Base-by-base conservation (phyloP, 2,797 vertebrate species). In the Myripristis murdjan region DNA sequence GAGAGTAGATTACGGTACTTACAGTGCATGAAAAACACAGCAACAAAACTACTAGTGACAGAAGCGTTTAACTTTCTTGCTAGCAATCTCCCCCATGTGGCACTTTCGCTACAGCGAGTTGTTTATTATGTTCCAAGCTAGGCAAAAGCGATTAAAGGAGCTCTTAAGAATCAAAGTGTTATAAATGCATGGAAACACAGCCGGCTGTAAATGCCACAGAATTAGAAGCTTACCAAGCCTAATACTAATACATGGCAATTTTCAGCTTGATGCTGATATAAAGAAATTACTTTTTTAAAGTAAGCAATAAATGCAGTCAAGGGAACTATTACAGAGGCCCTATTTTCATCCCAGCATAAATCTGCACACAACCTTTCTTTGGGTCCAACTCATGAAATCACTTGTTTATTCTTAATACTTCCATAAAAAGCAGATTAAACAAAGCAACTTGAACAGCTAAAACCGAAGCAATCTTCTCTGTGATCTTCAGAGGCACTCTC, bases 171-270 rank as follows among this genome's bases (percentile, higher is more conserved):
- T 97, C 96, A 96, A 97, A 97, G 96, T 94, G 96, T 98, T 99
- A 97, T 96, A 98, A 98, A 99, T 98, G 97, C 97, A 98, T 98
- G 96, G 95, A 97, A 98, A 98, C 97, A 97, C 96, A 97, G 96
- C 95, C 93, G 95, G 96, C 97, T 97, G 97, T 97, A 98, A 97
- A 99, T 97, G 97, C 96, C 95, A 93, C 87, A 96, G 96, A 98
- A 98, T 98, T 98, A 98, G 92, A 97, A 96, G 93, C 94, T 95
- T 94, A 94, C 90, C 92, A 83, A 86, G 91, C 90, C 91, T 93
- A 93, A 95, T 93, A 92, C 93, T 94, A 94, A 94, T 94, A 94
- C 93, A 92, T 90, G 87, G 92, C 93, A 93, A 94, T 94, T 95
- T 94, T 89, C 93, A 91, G 92, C 92, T 86, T 90, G 92, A 94